Evolutionary conservation across 2,888 invertebrate genomes (phyloP), one percentile per base, ranked within the genome.

Genomic region (Conops quadrifasciatus): DNA sequence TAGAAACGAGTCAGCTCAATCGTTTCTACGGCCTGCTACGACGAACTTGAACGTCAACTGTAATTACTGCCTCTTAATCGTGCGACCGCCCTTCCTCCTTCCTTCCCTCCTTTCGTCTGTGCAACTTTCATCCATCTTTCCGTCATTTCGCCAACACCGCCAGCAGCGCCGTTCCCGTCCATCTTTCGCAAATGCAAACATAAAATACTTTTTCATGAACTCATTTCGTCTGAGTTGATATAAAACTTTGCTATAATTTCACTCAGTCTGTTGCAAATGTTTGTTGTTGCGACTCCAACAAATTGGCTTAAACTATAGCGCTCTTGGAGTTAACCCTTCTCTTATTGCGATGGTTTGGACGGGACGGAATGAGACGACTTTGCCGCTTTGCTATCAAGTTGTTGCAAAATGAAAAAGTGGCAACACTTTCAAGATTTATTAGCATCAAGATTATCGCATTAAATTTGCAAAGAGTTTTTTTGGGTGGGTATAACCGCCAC

Each of bases 401-500:
- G 62, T 68, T 60, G 47, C 28, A 76, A 80, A 81, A 80, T 81
- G 80, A 75, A 77, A 75, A 80, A 81, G 78, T 80, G 79, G 77
- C 78, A 81, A 79, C 75, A 82, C 83, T 83, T 82, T 82, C 78
- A 82, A 80, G 83, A 82, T 82, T 83, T 82, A 82, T 82, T 82
- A 83, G 79, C 81, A 82, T 83, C 83, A 82, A 83, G 83, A 83
- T 82, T 82, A 83, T 82, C 80, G 80, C 80, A 83, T 82, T 83
- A 82, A 82, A 81, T 79, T 77, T 77, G 75, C 75, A 77, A 66
- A 53, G 70, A 53, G n/a, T n/a, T 36, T n/a, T 58, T 11, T 19
- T n/a, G 13, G 11, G 24, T 56, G 21, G 24, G 53, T 2, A 56
- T 11, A 56, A 36, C n/a, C n/a, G 49, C 49, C 11, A 49, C 1